These are phyloP conservation scores for Sylvia borin DNA, from an alignment of 2,797 vertebrate genomes.

Conservation along the genomic window DNA sequence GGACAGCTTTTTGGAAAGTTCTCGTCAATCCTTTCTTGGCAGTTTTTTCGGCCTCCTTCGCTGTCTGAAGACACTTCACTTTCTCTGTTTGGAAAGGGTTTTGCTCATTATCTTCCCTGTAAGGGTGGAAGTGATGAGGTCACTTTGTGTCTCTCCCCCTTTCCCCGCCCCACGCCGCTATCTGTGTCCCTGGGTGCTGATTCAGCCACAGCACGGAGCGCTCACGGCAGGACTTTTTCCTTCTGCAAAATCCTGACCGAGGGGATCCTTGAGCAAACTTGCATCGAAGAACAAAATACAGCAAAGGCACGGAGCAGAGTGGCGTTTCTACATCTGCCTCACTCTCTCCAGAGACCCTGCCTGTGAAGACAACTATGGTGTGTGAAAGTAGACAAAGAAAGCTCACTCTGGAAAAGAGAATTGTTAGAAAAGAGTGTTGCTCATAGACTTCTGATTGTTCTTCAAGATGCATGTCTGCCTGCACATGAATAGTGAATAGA, in stretches of 20 bases:
- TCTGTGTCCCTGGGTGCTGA: neutral
- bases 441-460: neutral
- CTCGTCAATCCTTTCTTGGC: conserved; percentile 13
- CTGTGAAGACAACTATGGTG: neutral
- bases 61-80: conserved; percentile 18
- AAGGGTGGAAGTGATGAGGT: conserved; percentile 15
- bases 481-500: neutral
- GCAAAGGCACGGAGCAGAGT: neutral
- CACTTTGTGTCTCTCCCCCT: neutral
- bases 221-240: neutral
- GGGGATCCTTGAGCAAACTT: neutral
- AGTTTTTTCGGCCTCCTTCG: neutral
- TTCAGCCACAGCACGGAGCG: neutral
- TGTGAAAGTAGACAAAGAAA: neutral
- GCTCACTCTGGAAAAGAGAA: neutral
- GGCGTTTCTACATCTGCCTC: neutral
- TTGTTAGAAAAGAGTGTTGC: neutral
- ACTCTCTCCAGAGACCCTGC: neutral
- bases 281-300: neutral
- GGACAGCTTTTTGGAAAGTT: conserved; percentile 47
- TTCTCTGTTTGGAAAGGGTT: conserved; percentile 32
- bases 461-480: neutral
- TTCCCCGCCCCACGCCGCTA: accelerated
- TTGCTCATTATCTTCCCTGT: conserved; percentile 14
- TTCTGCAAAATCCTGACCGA: neutral